A percentile compares a stretch with the other conserved stretches of the same genome.
These are phyloP conservation scores for Sebastes minor DNA, from an alignment of 2,797 vertebrate species.

Conservation along the genomic window DNA sequence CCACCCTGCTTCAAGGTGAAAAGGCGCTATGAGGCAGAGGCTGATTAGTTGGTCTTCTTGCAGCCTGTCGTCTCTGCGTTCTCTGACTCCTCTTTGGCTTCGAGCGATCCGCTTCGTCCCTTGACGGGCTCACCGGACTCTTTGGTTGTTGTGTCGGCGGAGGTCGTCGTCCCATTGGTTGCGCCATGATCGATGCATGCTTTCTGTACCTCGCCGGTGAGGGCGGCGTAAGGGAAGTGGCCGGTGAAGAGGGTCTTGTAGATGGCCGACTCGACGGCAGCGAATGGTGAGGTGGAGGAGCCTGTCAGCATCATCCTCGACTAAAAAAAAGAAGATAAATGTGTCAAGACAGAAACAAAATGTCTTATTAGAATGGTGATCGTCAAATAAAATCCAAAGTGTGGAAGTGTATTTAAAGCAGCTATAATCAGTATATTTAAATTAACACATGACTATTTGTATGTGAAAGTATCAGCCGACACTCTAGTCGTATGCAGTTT, in stretches of 20 bases:
- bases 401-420: neutral
- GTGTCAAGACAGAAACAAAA: neutral
- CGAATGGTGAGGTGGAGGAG: conserved; percentile 82
- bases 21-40: conserved; percentile 37
- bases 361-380: neutral
- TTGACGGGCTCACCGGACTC: conserved; percentile 15
- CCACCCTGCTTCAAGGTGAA: conserved; percentile 41
- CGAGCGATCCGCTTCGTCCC: conserved; percentile 7
- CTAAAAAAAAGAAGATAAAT: conserved; percentile 55
- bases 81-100: conserved; percentile 61
- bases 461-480: neutral
- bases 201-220: conserved; percentile 53
- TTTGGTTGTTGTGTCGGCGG: conserved; percentile 16
- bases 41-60: conserved; percentile 77
- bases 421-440: neutral
- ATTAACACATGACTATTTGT: neutral
- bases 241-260: conserved; percentile 85
- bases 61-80: neutral
- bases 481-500: neutral
- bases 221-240: conserved; percentile 63
- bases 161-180: neutral
- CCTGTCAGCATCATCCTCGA: conserved; percentile 89
- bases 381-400: neutral
- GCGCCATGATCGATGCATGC: conserved; percentile 1
- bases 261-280: conserved; percentile 83